Evolutionary conservation across 2,888 invertebrate species (phyloP), one percentile per base, ranked within the genome.

Genomic region (Kryphioiulus occultus): DNA sequence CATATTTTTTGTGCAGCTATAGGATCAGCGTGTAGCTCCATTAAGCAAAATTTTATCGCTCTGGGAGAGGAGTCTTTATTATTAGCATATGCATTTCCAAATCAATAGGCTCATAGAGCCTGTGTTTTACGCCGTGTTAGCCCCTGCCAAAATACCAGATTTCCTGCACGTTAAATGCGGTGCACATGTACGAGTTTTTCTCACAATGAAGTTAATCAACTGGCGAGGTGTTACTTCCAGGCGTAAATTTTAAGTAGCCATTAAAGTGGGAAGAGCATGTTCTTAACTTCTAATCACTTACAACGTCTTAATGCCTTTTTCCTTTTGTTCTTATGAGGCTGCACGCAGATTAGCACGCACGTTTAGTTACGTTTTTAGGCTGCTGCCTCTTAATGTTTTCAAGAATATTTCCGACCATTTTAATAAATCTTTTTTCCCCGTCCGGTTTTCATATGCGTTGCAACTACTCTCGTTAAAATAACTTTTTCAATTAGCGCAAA

Each of bases 1-100:
- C 59, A 59, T n/a, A 3, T 59, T 59, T 59, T 59, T 59, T 68
- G 68, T 26, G 26, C 26, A 22, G 26, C 68, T 68, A 68, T 68
- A 22, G 68, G 68, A 68, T 68, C 68, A 68, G 68, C 26, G 26
- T 68, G 68, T 68, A 68, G 68, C 68, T 68, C 68, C 68, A 68
- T 68, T 68, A 68, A 68, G 26, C 68, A 68, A 68, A 68, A 68
- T 68, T 68, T 68, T 68, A 68, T 68, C 68, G 68, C 68, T 68
- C 10, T 22, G 68, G 68, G 68, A 68, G 68, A 68, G 68, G 68
- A 68, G 68, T 26, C 22, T 68, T 68, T 68, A 68, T 68, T 68
- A 68, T 68, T 68, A 68, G 68, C 68, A 68, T 68, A 68, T 68
- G 68, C 68, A 26, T 68, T 68, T 68, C 68, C 68, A 26, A 68